Base-by-base conservation (phyloP, 2,888 invertebrate genomes). In the Parascotia fuliginaria region DNA sequence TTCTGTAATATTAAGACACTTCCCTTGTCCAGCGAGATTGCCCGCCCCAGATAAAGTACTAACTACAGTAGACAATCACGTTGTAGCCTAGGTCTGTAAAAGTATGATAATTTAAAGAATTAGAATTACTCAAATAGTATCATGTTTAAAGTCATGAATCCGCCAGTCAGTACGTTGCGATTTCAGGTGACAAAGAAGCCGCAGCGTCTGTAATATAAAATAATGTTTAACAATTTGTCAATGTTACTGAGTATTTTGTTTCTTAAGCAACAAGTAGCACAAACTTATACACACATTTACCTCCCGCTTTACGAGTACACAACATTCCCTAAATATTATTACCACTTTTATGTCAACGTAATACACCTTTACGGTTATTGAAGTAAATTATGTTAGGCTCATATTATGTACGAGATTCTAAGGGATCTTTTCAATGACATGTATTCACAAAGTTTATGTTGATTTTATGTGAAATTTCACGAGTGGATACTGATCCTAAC, bases 391-490 rank as follows among this genome's bases (percentile, higher is more conserved):
- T 13, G 11, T 37, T 24, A 6, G 5, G n/a, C 22, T 14, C 31
- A 19, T 24, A 12, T 41, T 41, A 19, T 31, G 22, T 22, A 32
- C 9, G n/a, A 41, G 22, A 41, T 41, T 32, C 32, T 42, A n/a
- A 15, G 16, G 42, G 14, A 15, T 34, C 28, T 28, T 36, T 36
- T 43, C 33, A 42, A 42, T 33, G 12, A 33, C 33, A 42, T 15
- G 11, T 42, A 13, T 42, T 24, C 11, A 32, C 12, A 28, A 16
- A 36, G 36, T 28, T 34, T 19, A 28, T 36, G 34, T 34, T 27
- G 42, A 14, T 27, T 27, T 34, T 11, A 16, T 19, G 27, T 19
- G 12, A 28, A 29, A n/a, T 19, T 12, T 19, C 11, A 12, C n/a
- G 42, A 34, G 12, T 36, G 36, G 28, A 36, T 28, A 28, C 34